Percentiles rank a stretch among this genome's conserved stretches.
phyloP scores from a whole-genome alignment of 2,797 vertebrate species.

The Manis crassicaudata region DNA sequence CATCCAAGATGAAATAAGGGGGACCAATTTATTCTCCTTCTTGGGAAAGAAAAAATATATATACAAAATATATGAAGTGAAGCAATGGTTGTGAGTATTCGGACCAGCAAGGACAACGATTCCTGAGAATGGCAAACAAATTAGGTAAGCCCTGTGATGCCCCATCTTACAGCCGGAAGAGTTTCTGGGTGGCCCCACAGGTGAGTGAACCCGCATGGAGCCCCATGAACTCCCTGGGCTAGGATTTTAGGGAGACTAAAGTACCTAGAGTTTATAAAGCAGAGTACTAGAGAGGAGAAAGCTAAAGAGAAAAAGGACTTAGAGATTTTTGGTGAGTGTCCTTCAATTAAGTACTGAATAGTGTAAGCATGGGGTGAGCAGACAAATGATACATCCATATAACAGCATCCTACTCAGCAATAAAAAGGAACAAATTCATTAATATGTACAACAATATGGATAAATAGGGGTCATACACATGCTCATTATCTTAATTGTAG shows the following conservation, averaged over 20 bases:
- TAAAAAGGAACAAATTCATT: not conserved
- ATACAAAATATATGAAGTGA: not conserved
- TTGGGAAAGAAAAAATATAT: not conserved
- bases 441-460: not conserved
- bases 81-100: not conserved
- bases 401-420: not conserved
- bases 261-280: not conserved
- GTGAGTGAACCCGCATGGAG: accelerated
- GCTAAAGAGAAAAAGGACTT: not conserved
- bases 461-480: not conserved
- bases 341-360: not conserved
- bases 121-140: not conserved
- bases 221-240: not conserved
- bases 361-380: not conserved
- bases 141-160: not conserved
- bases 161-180: not conserved
- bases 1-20: not conserved
- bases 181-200: not conserved
- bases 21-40: not conserved
- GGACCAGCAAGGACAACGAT: not conserved
- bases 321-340: not conserved
- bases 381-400: not conserved
- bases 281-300: not conserved
- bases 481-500: not conserved
- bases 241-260: not conserved